phyloP scores from a whole-genome alignment of 2,797 vertebrate species.

The Tinamus major region DNA sequence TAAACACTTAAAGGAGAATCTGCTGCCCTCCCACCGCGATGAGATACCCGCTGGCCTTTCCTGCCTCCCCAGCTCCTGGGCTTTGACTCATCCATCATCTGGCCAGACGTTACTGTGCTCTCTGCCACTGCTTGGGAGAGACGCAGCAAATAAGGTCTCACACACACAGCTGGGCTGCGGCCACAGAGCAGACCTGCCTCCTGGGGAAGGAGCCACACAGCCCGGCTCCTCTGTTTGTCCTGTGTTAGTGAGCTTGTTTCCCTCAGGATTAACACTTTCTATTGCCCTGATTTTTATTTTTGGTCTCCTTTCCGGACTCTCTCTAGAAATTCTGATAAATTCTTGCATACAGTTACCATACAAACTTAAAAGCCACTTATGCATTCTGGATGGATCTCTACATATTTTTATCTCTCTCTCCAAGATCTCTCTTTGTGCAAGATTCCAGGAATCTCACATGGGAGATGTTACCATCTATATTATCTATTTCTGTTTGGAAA shows the following conservation, averaged over 20 bases:
- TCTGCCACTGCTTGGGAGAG: rapidly evolving
- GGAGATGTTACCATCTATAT: background rate
- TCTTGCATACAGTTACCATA: rapidly evolving
- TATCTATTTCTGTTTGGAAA: background rate
- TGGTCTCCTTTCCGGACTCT: background rate
- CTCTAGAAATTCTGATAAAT: background rate
- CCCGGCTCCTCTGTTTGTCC: rapidly evolving
- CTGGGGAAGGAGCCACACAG: background rate
- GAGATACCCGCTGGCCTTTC: background rate
- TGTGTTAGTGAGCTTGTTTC: background rate
- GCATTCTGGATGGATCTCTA: background rate
- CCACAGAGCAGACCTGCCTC: background rate
- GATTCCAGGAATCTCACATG: background rate
- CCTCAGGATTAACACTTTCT: background rate
- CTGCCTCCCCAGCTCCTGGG: background rate
- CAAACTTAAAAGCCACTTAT: background rate
- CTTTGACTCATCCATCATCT: background rate
- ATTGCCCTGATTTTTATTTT: background rate
- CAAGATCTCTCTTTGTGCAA: rapidly evolving
- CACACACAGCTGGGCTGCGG: background rate
- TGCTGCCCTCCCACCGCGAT: rapidly evolving
- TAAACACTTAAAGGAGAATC: rapidly evolving
- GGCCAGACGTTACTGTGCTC: background rate
- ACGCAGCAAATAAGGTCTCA: background rate
- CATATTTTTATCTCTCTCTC: background rate